Percentiles rank a stretch among this genome's conserved stretches.
These are phyloP conservation scores for Euzetes globulus DNA, from an alignment of 2,888 invertebrate genomes.

Conservation along the genomic window DNA sequence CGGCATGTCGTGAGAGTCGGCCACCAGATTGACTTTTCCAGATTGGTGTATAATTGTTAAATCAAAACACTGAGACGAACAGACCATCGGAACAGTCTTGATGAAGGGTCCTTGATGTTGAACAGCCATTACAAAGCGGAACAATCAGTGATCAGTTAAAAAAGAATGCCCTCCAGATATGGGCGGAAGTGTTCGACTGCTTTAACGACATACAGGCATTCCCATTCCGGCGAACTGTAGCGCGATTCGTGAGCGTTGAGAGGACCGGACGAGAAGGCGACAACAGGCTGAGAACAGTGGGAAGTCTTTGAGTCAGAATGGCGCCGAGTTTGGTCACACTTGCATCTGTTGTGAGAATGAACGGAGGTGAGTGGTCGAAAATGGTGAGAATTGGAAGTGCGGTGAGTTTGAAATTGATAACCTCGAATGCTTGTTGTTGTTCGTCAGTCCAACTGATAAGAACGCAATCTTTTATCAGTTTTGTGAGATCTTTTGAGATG, in stretches of 20 bases:
- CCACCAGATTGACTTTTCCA: too few species aligned
- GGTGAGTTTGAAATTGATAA: constrained; percentile 17
- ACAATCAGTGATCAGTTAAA: background rate
- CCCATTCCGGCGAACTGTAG: too few species aligned
- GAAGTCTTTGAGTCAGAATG: constrained; percentile 35
- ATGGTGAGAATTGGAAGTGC: constrained; percentile 16
- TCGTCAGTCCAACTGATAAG: background rate
- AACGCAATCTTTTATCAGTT: background rate
- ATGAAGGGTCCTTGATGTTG: too few species aligned
- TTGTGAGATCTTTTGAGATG: background rate
- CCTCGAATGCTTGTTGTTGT: background rate
- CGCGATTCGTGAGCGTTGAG: too few species aligned
- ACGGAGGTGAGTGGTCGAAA: constrained; percentile 32
- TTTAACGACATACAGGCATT: background rate
- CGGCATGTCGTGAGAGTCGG: too few species aligned
- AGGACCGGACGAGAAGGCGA: too few species aligned
- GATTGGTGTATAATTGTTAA: too few species aligned
- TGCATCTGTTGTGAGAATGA: constrained; percentile 35
- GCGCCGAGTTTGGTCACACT: constrained; percentile 32
- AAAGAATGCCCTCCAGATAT: background rate
- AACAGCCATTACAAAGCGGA: background rate
- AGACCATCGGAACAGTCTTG: too few species aligned
- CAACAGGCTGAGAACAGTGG: too few species aligned
- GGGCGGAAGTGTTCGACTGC: background rate
- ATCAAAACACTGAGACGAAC: too few species aligned